Conservation (phyloP, 2,797 vertebrate genomes). For the Acipenser transmontanus region DNA sequence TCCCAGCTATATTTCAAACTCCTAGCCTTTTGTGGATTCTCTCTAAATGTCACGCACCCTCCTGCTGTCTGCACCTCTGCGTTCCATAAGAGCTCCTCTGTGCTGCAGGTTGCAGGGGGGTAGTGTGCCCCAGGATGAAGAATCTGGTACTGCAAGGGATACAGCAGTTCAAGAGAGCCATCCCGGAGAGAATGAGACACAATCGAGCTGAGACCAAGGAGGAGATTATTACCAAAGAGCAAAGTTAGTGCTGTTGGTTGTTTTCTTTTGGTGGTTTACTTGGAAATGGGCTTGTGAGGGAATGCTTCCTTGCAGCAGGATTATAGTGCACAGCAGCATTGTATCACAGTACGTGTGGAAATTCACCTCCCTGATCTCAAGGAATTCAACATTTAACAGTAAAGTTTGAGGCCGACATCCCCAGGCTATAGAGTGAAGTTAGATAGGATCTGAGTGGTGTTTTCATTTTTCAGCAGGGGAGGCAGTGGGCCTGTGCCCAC, state of each 20-base stretch:
- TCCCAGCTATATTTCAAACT: no score
- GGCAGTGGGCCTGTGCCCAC: conserved; percentile 7
- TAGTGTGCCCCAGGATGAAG: conserved; percentile 34
- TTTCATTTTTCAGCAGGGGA: conserved; percentile 5
- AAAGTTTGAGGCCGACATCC: no score
- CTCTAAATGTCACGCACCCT: neutral
- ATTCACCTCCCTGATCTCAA: no score
- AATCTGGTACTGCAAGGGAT: conserved; percentile 74
- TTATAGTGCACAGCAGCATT: no score
- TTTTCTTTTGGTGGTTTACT: neutral
- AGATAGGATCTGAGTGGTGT: no score
- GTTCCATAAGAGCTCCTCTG: neutral
- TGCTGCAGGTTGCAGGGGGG: neutral
- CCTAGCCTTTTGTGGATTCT: no score
- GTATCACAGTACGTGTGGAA: neutral
- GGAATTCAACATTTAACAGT: no score
- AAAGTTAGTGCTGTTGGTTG: neutral
- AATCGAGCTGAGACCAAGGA: neutral
- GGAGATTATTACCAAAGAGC: neutral
- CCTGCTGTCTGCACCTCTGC: neutral
- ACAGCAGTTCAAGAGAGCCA: conserved; percentile 77
- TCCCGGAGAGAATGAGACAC: conserved; percentile 60
- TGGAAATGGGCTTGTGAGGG: neutral
- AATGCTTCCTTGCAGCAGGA: neutral
- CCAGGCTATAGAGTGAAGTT: no score